Conservation (phyloP, 2,113 vertebrate species). For the Lonchura striata region DNA sequence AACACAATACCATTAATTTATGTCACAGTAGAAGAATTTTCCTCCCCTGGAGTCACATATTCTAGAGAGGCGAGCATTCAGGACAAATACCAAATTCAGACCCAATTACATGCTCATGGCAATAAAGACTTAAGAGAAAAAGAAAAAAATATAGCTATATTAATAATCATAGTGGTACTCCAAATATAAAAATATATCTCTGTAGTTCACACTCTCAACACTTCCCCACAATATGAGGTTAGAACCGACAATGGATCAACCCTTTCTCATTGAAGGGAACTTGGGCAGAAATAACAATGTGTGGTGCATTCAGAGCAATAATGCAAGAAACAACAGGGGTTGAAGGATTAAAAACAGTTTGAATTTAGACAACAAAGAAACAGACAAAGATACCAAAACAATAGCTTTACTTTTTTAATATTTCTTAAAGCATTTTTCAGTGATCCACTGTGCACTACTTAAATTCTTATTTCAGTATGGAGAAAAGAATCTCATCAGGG, state of each 20-base stretch:
- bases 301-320: conserved; percentile 32
- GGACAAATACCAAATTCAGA: conserved; percentile 36
- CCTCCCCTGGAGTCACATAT: conserved; percentile 5
- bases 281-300: conserved; percentile 69
- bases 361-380: conserved; percentile 49
- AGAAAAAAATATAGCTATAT: conserved; percentile 35
- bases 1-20: conserved; percentile 44
- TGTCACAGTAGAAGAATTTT: conserved; percentile 50
- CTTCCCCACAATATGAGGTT: background rate
- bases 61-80: background rate
- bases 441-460: conserved; percentile 6
- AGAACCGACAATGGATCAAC: conserved; percentile 32
- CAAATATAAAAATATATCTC: background rate
- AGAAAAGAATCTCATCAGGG: conserved; percentile 46
- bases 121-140: background rate
- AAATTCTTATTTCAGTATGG: conserved; percentile 25
- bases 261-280: conserved; percentile 53
- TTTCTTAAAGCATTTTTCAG: conserved; percentile 41
- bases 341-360: conserved; percentile 56
- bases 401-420: conserved; percentile 9
- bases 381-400: conserved; percentile 34
- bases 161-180: conserved; percentile 9
- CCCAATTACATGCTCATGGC: background rate
- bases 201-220: conserved; percentile 10
- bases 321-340: conserved; percentile 52